These are phyloP conservation scores for Lithophane ornitopus DNA, from an alignment of 2,888 invertebrate species.

Conservation along the genomic window DNA sequence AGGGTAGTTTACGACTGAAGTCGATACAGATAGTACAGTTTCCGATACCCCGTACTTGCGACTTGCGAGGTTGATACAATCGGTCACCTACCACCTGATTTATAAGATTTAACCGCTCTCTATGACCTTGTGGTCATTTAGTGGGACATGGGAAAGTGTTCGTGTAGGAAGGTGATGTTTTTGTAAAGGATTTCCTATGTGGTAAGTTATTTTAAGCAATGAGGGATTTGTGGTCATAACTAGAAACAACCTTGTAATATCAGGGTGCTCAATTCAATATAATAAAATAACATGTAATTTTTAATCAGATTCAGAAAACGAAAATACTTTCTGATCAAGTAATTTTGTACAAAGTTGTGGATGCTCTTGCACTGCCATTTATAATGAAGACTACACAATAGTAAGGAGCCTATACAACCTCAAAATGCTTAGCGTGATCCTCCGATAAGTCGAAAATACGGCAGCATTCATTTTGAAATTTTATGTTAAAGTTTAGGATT, in stretches of 20 bases:
- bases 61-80: slow-evolving; percentile 53
- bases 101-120: slow-evolving; percentile 52
- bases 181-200: too few species aligned
- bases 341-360: neutral
- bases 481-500: too few species aligned
- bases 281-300: too few species aligned
- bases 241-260: too few species aligned
- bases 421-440: too few species aligned
- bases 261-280: too few species aligned
- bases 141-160: slow-evolving; percentile 10
- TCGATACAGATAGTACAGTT: slow-evolving; percentile 64
- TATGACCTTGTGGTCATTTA: slow-evolving; percentile 46
- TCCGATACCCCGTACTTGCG: slow-evolving; percentile 54
- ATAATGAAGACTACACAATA: neutral
- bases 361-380: neutral
- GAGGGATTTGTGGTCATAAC: too few species aligned
- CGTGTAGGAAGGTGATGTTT: neutral
- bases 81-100: slow-evolving; percentile 56
- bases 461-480: too few species aligned
- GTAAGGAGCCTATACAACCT: too few species aligned
- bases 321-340: neutral
- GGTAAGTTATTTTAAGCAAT: too few species aligned
- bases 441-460: too few species aligned
- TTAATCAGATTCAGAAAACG: too few species aligned
- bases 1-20: slow-evolving; percentile 56